Evolutionary conservation across 2,113 vertebrate genomes (phyloP), one percentile per base, ranked within the genome.

Genomic region (Baryphthengus martii): DNA sequence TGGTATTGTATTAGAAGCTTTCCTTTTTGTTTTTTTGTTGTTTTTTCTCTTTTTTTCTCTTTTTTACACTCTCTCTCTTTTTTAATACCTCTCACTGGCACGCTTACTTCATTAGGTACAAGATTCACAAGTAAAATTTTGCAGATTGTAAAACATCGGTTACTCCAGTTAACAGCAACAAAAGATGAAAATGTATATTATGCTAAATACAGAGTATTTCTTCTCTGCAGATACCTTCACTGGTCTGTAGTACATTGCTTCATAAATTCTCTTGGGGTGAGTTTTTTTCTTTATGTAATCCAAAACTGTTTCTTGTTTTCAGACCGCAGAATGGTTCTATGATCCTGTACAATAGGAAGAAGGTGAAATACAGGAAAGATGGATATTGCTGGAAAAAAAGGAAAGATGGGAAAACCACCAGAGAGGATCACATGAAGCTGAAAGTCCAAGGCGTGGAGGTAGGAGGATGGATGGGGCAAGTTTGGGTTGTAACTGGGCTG

Each of bases 251-350:
- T 25, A 63, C 44, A 6, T 74, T 53, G 90, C 95, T 94, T 74
- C 87, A 26, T 75, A 55, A 79, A 80, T 80, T 40, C 87, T 70
- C 68, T 59, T 47, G 29, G 74, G 63, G 77, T 71, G 37, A 1
- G 16, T 67, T 49, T 74, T 49, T 65, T 83, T 33, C 96, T 95
- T 63, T 73, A 5, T 65, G 72, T 98, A 97, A 98, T 65, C 53
- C 95, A 72, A 70, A 37, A 7, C 68, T 90, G 3, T 97, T 96
- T 97, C 92, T 97, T 90, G 66, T 90, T 98, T 98, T 42, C 98
- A 99, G 99, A 98, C 99, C 99, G 23, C 99, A 99, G 98, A 99
- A 99, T 99, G 99, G 99, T 98, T 99, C 99, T 95, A 99, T 99
- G 99, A 99, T 99, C 96, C 98, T 99, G 97, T 99, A 99, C 98